Evolutionary conservation across 2,113 vertebrate genomes (phyloP).

Genomic region (Salminus brasiliensis): DNA sequence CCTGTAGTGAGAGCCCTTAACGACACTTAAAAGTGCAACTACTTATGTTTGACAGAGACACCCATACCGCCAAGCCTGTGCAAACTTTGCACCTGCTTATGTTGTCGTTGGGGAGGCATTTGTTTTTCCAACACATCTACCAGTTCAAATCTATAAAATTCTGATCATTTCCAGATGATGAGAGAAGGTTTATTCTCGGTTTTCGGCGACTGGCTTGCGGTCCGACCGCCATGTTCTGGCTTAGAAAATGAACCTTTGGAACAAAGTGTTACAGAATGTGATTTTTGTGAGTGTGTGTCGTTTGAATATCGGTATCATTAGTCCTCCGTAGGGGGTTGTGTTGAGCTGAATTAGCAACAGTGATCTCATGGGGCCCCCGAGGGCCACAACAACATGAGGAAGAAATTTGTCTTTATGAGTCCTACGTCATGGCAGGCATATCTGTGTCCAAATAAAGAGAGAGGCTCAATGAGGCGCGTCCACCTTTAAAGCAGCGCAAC

Average conservation of each 20-base stretch:
- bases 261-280: neutral
- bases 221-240: neutral
- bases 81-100: conserved; percentile 30
- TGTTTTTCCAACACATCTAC: conserved; percentile 21
- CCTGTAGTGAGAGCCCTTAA: neutral
- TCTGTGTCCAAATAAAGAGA: conserved; percentile 27
- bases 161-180: conserved; percentile 32
- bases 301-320: conserved; percentile 19
- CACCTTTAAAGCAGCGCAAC: conserved; percentile 34
- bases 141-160: conserved; percentile 33
- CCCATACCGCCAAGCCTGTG: neutral
- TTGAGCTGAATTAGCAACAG: neutral
- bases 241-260: neutral
- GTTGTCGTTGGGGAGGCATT: conserved; percentile 16
- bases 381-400: conserved; percentile 34
- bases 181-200: neutral
- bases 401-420: conserved; percentile 35
- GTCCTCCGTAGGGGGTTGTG: neutral
- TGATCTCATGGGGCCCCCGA: conserved; percentile 31
- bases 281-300: conserved; percentile 59
- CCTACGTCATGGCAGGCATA: conserved; percentile 27
- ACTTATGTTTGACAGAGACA: conserved; percentile 1
- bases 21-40: neutral
- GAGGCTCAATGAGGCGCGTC: conserved; percentile 28
- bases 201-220: neutral